Evolutionary conservation across 2,797 vertebrate species (phyloP).

Genomic region (Mormyrops boulengeri): DNA sequence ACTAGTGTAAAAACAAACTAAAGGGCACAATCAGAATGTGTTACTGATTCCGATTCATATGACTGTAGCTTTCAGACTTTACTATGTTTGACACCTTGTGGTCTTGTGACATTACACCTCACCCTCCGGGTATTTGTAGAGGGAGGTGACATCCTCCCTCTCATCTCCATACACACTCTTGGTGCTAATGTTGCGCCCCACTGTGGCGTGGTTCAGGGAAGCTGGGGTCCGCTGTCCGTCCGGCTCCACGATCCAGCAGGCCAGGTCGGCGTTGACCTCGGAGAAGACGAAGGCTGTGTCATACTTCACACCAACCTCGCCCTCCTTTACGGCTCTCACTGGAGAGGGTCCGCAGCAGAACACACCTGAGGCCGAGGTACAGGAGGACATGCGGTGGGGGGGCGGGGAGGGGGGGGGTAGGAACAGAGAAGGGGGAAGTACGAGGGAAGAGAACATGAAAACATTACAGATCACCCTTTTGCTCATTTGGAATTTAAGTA

Average conservation of each 20-base stretch:
- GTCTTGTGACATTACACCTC: conserved; percentile 20
- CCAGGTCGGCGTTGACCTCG: conserved; percentile 70
- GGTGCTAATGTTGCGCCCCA: conserved; percentile 83
- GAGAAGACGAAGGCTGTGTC: conserved; percentile 65
- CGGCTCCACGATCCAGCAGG: conserved; percentile 49
- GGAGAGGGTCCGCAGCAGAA: conserved; percentile 70
- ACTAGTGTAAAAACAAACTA: neutral
- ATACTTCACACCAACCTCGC: conserved; percentile 60
- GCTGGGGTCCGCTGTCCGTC: conserved; percentile 42
- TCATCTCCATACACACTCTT: conserved; percentile 74
- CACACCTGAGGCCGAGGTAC: conserved; percentile 43
- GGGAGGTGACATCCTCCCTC: conserved; percentile 75
- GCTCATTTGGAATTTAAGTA: neutral
- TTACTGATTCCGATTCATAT: neutral
- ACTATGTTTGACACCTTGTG: neutral
- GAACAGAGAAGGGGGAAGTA: neutral
- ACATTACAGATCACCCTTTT: neutral
- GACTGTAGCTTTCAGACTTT: neutral
- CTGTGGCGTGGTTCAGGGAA: conserved; percentile 27
- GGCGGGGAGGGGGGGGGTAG: neutral
- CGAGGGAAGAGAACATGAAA: neutral
- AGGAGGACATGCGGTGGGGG: neutral
- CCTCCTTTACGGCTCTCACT: conserved; percentile 63
- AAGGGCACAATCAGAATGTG: neutral
- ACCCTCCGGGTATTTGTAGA: conserved; percentile 92